Evolutionary conservation across 2,797 vertebrate genomes (phyloP), one percentile per base, ranked within the genome.

Genomic region (Galago senegalensis): DNA sequence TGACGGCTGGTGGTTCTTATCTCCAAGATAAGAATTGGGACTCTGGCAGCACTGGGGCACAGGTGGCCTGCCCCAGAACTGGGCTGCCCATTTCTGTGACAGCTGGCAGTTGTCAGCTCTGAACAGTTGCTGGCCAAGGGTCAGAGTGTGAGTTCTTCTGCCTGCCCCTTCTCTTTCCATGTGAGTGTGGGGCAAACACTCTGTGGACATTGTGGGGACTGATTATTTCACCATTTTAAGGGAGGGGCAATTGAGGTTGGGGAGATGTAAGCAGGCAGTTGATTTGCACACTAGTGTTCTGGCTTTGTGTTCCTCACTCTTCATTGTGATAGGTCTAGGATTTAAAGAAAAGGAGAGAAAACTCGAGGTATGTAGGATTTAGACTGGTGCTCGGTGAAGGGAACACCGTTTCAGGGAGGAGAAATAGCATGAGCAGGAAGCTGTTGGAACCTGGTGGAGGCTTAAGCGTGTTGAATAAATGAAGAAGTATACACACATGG

Each of bases 331-430:
- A 46, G 58, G 34, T 31, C 46, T 67, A 37, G n/a, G 60, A 69
- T 43, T 91, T 85, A 56, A 83, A 86, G 81, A 21, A 76, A 13
- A 77, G 23, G 72, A 82, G 85, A 73, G 9, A 23, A 75, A 77
- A 40, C 60, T 96, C 18, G 1, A 25, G 84, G 65, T 85, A 56
- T 83, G 85, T 46, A 90, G 37, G 58, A 63, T 87, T 94, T 92
- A 63, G 65, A 93, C 80, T 40, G 37, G 49, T 37, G 93, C 31
- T 46, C 70, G 63, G 7, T 40, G 34, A 82, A 84, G 65, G 53
- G 17, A 31, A 43, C 79, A 81, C 58, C 73, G 49, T 80, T 87
- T 73, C 37, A 60, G 88, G 37, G 4, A n/a, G 53, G 46, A 86
- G 85, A 86, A 86, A 70, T 29, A 46, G 43, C 14, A 46, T 16